Percentiles rank a stretch among this genome's conserved stretches.
Conservation (phyloP, 1,140 invertebrate genomes). For the Drosophila cardini region DNA sequence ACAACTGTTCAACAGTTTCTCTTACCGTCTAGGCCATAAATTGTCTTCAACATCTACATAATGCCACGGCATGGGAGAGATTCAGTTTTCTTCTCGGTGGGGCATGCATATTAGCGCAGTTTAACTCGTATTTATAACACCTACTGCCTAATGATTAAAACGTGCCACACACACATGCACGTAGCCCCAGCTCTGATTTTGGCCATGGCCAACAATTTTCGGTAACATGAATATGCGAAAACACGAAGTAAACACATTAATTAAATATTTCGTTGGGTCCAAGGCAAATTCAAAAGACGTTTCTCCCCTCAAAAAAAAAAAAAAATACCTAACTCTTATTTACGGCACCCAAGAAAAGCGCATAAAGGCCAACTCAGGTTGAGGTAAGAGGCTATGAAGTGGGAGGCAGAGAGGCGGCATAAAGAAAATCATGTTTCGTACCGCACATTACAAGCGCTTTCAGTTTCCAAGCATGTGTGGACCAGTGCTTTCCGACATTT, state of each 20-base stretch:
- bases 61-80: not conserved
- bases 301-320: constrained; percentile 12
- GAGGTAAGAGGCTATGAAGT: not conserved
- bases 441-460: constrained; percentile 45
- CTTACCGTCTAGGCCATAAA: constrained; percentile 60
- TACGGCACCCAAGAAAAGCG: constrained; percentile 44
- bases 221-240: constrained; percentile 80
- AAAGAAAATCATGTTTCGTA: constrained; percentile 71
- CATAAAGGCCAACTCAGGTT: constrained; percentile 3
- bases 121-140: constrained; percentile 81
- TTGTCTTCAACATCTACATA: constrained; percentile 65
- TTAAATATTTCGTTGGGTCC: constrained; percentile 65
- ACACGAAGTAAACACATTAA: constrained; percentile 81
- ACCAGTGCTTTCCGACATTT: constrained; percentile 54
- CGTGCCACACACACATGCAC: constrained; percentile 53
- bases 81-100: constrained; percentile 14
- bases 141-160: constrained; percentile 79
- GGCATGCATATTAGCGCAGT: constrained; percentile 57
- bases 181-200: constrained; percentile 37
- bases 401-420: constrained; percentile 34
- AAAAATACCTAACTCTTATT: constrained; percentile 63
- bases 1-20: constrained; percentile 17
- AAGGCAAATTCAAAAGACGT: constrained; percentile 56
- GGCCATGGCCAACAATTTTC: constrained; percentile 37
- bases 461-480: constrained; percentile 33